These are phyloP conservation scores for Molorchus minor DNA, from an alignment of 2,888 invertebrate genomes.

Conservation along the genomic window DNA sequence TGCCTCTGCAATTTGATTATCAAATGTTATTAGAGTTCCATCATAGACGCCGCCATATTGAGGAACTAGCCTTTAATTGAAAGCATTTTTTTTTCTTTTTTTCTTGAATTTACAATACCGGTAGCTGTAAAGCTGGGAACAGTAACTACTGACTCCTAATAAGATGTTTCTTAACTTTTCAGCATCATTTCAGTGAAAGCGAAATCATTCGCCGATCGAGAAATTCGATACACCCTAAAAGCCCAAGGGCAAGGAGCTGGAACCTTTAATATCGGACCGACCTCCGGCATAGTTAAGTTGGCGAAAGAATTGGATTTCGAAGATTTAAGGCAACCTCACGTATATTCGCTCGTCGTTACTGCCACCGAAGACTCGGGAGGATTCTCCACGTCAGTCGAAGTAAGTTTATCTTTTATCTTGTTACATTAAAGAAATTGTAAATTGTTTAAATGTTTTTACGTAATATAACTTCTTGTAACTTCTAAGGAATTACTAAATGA, in stretches of 20 bases:
- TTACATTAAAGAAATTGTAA: too few relatives aligned
- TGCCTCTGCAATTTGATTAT: too few relatives aligned
- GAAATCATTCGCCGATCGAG: conserved; percentile 95
- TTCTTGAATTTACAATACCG: too few relatives aligned
- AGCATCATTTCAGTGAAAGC: conserved; percentile 97
- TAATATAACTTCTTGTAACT: too few relatives aligned
- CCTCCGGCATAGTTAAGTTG: conserved; percentile 93
- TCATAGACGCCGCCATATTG: too few relatives aligned
- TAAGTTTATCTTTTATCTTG: too few relatives aligned
- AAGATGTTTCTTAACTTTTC: conserved; percentile 63
- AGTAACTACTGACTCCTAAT: too few relatives aligned
- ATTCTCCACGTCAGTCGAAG: conserved; percentile 94
- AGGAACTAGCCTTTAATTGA: too few relatives aligned
- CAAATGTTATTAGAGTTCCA: too few relatives aligned
- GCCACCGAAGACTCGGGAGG: conserved; percentile 98
- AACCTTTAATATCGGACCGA: conserved; percentile 94
- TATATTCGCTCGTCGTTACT: conserved; percentile 91
- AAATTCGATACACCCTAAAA: conserved; percentile 94
- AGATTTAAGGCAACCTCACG: conserved; percentile 92
- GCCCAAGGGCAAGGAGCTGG: conserved; percentile 95
- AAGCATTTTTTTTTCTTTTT: too few relatives aligned
- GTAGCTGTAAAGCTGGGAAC: too few relatives aligned
- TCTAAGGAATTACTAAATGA: not conserved
- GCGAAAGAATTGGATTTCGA: conserved; percentile 97
- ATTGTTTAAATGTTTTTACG: too few relatives aligned